A percentile compares a stretch with the other conserved stretches of the same genome.
Conservation (phyloP, 2,113 vertebrate species). For the Silurus asotus region DNA sequence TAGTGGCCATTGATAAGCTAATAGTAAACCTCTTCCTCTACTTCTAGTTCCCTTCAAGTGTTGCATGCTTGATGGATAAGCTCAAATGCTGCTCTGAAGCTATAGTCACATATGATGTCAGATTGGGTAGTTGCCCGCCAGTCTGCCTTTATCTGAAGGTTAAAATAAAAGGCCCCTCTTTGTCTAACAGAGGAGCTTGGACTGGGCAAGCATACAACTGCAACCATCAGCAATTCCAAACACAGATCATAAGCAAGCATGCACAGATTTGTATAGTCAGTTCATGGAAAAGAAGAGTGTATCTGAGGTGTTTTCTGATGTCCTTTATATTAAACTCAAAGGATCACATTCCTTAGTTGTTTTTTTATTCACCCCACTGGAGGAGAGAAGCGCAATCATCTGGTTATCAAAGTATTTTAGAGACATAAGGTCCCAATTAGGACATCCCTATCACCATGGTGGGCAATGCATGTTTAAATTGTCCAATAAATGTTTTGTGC, state of each 20-base stretch:
- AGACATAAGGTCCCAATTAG: slow-evolving; percentile 45
- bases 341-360: not conserved
- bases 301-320: not conserved
- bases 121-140: slow-evolving; percentile 32
- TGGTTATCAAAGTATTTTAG: not conserved
- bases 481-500: not conserved
- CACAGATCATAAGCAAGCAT: slow-evolving; percentile 4
- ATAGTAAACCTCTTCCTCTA: slow-evolving; percentile 23
- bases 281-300: slow-evolving; percentile 1
- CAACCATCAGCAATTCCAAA: not conserved
- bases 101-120: slow-evolving; percentile 54
- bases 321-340: slow-evolving; percentile 34
- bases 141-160: slow-evolving; percentile 21
- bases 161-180: not conserved
- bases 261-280: not conserved
- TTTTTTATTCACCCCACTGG: slow-evolving; percentile 24
- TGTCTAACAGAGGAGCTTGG: not conserved
- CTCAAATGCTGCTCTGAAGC: slow-evolving; percentile 21
- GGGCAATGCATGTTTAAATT: slow-evolving; percentile 8
- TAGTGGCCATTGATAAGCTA: slow-evolving; percentile 45
- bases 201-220: slow-evolving; percentile 9
- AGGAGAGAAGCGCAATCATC: slow-evolving; percentile 34
- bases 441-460: slow-evolving; percentile 14
- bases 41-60: slow-evolving; percentile 16
- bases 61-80: slow-evolving; percentile 37